Percentiles rank a stretch among this genome's conserved stretches.
These are phyloP conservation scores for Cryptus viduatorius DNA, from an alignment of 2,888 invertebrate genomes.

Conservation along the genomic window DNA sequence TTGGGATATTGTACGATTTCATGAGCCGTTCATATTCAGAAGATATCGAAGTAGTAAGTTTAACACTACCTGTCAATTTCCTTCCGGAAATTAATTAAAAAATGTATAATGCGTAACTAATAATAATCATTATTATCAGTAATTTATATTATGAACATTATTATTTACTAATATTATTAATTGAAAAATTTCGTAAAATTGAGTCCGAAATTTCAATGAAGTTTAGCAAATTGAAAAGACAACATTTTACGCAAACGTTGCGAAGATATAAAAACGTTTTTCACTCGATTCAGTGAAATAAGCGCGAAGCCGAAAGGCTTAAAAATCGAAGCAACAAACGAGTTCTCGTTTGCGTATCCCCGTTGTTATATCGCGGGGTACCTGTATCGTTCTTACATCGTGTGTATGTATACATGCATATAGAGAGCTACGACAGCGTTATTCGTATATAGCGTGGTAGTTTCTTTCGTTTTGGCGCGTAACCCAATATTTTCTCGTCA, in stretches of 20 bases:
- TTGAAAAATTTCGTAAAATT: no score
- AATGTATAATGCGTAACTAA: no score
- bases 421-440: neutral
- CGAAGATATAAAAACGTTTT: neutral
- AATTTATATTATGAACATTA: no score
- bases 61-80: neutral
- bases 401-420: neutral
- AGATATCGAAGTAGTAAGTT: neutral
- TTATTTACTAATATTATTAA: no score
- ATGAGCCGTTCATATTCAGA: neutral
- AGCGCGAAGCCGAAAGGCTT: neutral
- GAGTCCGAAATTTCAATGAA: no score
- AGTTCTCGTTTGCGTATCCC: constrained; percentile 19
- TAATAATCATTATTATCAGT: no score
- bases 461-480: constrained; percentile 63
- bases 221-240: no score
- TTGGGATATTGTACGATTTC: neutral
- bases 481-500: constrained; percentile 78
- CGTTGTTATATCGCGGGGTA: neutral
- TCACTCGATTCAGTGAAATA: neutral
- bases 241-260: no score
- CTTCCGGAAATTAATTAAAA: neutral
- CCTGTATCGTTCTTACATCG: neutral
- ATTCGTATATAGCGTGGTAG: constrained; percentile 22
- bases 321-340: constrained; percentile 16